Conservation (phyloP, 2,797 vertebrate species). For the Coregonus sp. region DNA sequence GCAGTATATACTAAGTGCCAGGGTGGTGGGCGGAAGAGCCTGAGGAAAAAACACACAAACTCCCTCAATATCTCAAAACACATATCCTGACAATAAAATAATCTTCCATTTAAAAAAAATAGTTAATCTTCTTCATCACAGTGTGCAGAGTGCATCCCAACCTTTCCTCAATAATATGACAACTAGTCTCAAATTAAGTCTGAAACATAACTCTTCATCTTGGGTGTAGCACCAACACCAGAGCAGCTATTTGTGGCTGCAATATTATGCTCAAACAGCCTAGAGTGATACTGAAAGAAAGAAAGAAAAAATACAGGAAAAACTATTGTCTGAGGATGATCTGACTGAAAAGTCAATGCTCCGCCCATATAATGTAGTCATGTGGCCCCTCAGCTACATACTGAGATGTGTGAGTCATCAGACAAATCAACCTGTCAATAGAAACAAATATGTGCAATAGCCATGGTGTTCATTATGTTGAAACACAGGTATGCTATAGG, state of each 20-base stretch:
- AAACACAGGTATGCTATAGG: neutral
- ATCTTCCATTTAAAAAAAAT: no score
- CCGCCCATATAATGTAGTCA: no score
- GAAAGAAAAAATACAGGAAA: no score
- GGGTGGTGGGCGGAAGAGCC: conserved; percentile 88
- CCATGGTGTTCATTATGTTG: neutral
- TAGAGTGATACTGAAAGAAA: no score
- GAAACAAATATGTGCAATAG: neutral
- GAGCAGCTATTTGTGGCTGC: neutral
- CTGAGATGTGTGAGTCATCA: no score
- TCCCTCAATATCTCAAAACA: neutral
- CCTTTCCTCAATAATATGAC: neutral
- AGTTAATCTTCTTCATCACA: neutral
- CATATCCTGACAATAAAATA: neutral
- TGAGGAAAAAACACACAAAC: conserved; percentile 51
- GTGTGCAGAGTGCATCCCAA: neutral
- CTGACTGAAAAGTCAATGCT: no score
- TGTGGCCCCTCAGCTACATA: no score
- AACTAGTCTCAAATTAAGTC: neutral
- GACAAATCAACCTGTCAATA: neutral
- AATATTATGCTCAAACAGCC: no score
- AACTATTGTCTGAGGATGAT: no score
- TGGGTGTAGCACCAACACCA: neutral
- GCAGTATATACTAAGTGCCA: conserved; percentile 92
- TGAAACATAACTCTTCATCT: neutral